Evolutionary conservation across 1,140 invertebrate species (phyloP).

Genomic region (Zaprionus camerounensis): DNA sequence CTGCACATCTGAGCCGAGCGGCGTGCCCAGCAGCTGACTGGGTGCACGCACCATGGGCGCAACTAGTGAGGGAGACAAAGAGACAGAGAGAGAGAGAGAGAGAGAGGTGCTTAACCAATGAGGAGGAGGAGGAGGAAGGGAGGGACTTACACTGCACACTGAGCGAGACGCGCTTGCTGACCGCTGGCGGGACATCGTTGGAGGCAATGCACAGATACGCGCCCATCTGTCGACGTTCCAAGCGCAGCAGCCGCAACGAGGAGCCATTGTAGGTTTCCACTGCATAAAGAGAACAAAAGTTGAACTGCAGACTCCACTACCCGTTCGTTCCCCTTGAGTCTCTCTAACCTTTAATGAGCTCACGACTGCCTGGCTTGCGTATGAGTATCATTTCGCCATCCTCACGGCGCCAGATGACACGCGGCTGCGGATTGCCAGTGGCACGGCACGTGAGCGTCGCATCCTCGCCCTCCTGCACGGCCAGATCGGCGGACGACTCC

Average conservation of each 20-base stretch:
- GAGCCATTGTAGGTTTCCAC: slow-evolving; percentile 91
- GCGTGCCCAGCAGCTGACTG: slow-evolving; percentile 92
- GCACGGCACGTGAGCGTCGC: slow-evolving; percentile 92
- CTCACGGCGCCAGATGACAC: slow-evolving; percentile 89
- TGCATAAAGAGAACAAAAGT: slow-evolving; percentile 64
- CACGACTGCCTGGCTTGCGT: slow-evolving; percentile 87
- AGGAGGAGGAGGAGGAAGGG: background rate
- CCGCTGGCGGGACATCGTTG: slow-evolving; percentile 94
- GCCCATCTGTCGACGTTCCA: slow-evolving; percentile 94
- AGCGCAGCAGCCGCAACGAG: slow-evolving; percentile 89
- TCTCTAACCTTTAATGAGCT: slow-evolving; percentile 87
- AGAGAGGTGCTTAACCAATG: background rate
- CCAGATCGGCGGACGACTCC: slow-evolving; percentile 90
- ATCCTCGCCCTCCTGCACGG: slow-evolving; percentile 92
- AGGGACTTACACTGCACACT: slow-evolving; percentile 94
- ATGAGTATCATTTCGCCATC: slow-evolving; percentile 89
- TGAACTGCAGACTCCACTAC: too few relatives aligned
- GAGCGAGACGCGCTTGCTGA: slow-evolving; percentile 93
- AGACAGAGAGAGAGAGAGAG: slow-evolving; percentile 1
- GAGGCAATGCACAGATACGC: slow-evolving; percentile 94
- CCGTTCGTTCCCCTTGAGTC: background rate
- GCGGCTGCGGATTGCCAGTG: slow-evolving; percentile 89
- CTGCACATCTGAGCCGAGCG: slow-evolving; percentile 91
- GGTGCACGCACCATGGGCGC: slow-evolving; percentile 92
- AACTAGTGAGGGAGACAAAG: slow-evolving; percentile 86